Conservation (phyloP, 2,888 invertebrate species). For the Heliconius ethilla region DNA sequence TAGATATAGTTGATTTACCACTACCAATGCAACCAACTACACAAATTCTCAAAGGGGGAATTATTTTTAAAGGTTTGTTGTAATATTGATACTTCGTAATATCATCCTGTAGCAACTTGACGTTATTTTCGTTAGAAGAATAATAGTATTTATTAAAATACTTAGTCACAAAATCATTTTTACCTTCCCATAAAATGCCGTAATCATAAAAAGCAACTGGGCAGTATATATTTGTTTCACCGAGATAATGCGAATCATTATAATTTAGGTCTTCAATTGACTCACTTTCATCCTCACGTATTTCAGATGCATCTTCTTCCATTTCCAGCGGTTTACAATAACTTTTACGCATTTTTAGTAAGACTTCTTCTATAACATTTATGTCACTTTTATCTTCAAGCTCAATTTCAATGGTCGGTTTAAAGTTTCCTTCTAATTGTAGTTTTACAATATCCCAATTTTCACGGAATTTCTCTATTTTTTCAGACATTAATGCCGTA, state of each 20-base stretch:
- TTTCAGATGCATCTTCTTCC: slow-evolving; percentile 56
- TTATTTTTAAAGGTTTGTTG: slow-evolving; percentile 64
- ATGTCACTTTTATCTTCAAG: slow-evolving; percentile 70
- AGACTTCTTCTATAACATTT: slow-evolving; percentile 64
- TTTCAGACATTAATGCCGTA: slow-evolving; percentile 54
- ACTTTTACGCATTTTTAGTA: slow-evolving; percentile 62
- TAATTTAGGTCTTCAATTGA: slow-evolving; percentile 55
- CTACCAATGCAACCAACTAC: slow-evolving; percentile 80
- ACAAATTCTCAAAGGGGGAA: slow-evolving; percentile 82
- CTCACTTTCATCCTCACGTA: slow-evolving; percentile 55
- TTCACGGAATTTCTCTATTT: slow-evolving; percentile 66
- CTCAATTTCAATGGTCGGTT: slow-evolving; percentile 72
- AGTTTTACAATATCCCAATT: slow-evolving; percentile 67
- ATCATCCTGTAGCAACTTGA: slow-evolving; percentile 75
- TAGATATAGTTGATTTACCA: slow-evolving; percentile 79
- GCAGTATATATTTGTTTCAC: slow-evolving; percentile 83
- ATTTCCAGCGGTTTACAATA: slow-evolving; percentile 57
- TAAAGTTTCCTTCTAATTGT: slow-evolving; percentile 68
- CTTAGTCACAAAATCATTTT: slow-evolving; percentile 75
- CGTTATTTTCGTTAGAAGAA: slow-evolving; percentile 75
- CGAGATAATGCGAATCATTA: slow-evolving; percentile 69
- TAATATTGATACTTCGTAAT: slow-evolving; percentile 75
- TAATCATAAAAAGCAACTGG: slow-evolving; percentile 82
- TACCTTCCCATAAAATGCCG: slow-evolving; percentile 83
- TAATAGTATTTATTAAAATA: slow-evolving; percentile 80